Evolutionary conservation across 2,113 vertebrate species (phyloP), one percentile per base, ranked within the genome.

Genomic region (Leucopsar rothschildi): DNA sequence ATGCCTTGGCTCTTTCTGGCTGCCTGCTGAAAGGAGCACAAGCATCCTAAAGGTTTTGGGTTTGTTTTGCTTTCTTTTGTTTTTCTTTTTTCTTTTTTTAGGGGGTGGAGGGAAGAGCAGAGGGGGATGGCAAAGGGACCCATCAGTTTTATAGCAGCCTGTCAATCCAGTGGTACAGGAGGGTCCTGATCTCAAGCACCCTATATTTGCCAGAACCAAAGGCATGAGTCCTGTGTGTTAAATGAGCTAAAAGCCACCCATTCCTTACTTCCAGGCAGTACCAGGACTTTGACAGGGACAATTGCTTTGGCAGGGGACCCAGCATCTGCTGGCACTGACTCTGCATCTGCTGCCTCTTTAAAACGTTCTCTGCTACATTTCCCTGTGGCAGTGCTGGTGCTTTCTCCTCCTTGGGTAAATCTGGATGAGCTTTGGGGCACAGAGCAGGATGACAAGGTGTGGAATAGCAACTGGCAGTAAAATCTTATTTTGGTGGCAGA

Each of bases 11-110:
- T 91, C 39, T 64, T 71, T 71, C 65, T 79, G 53, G 14, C 35
- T 84, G 19, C 29, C 59, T 63, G 1, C 53, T 56, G 44, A 42
- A 52, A 82, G 18, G 23, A 84, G 16, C 2, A 35, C 4, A 25
- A 75, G 21, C 12, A 63, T 35, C 33, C 29, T 78, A 37, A 61
- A 49, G 5, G 17, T 11, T 68, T 50, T 5, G 31, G 10, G 10
- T 12, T 18, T 52, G 2, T 8, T 71, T 52, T 45, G 1, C 0
- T 50, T 31, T 29, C 1, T 2, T 25, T 44, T 37, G 8, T 17
- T 24, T 10, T 12, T 11, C 3, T 19, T 15, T 33, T 16, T 21
- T 18, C 5, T 6, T 19, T 5, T 8, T 35, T 17, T 14, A 1
- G 1, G 6, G 2, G 2, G 4, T 37, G 25, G 4, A 15, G 9